phyloP scores from a whole-genome alignment of 1,140 invertebrate genomes.

The Polyergus mexicanus region DNA sequence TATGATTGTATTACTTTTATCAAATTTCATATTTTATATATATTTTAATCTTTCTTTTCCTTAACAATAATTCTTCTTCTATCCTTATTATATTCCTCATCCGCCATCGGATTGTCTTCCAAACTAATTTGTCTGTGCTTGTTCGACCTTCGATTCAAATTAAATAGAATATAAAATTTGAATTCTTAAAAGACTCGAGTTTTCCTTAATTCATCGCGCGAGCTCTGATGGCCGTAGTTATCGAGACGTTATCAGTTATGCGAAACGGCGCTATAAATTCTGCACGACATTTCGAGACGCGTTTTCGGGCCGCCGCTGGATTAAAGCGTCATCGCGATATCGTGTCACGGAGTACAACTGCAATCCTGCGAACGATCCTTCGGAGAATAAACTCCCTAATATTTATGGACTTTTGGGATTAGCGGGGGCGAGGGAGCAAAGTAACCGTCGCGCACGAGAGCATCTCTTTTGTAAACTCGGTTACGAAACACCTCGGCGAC shows the following conservation, averaged over 20 bases:
- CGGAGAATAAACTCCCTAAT: slow-evolving; percentile 74
- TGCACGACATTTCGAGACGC: slow-evolving; percentile 33
- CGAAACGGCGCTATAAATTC: slow-evolving; percentile 61
- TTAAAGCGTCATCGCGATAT: slow-evolving; percentile 71
- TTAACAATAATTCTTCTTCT: background rate
- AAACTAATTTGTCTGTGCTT: slow-evolving; percentile 19
- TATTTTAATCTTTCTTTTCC: background rate
- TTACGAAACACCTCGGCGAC: slow-evolving; percentile 21
- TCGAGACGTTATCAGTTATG: slow-evolving; percentile 59
- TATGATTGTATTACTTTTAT: background rate
- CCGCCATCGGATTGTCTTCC: background rate
- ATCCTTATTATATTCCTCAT: background rate
- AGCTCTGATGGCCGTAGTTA: slow-evolving; percentile 28
- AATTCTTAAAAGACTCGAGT: slow-evolving; percentile 42
- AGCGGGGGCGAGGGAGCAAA: slow-evolving; percentile 20
- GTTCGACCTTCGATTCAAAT: slow-evolving; percentile 26
- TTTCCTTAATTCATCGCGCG: slow-evolving; percentile 30
- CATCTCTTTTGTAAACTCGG: slow-evolving; percentile 64
- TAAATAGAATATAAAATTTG: slow-evolving; percentile 23
- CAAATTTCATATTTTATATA: background rate
- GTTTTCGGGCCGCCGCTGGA: slow-evolving; percentile 40
- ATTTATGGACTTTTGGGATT: slow-evolving; percentile 77
- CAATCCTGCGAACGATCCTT: slow-evolving; percentile 74
- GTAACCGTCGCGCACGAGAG: slow-evolving; percentile 22
- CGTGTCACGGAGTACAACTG: slow-evolving; percentile 69